Percentiles rank a stretch among this genome's conserved stretches.
phyloP scores from a whole-genome alignment of 2,797 vertebrate species.

The Ciconia nigra region DNA sequence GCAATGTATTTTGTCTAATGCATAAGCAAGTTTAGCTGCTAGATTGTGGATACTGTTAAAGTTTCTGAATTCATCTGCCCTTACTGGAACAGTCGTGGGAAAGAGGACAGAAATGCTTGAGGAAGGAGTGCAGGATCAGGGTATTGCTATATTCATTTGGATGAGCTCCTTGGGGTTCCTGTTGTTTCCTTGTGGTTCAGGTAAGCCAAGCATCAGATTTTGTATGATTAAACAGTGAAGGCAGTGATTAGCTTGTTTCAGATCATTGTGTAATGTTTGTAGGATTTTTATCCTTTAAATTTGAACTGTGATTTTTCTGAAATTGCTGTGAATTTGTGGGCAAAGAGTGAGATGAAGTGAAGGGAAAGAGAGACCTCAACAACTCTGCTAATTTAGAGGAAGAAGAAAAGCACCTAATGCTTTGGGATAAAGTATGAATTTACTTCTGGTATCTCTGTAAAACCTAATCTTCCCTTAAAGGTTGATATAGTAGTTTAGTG shows the following conservation, averaged over 20 bases:
- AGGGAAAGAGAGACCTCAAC: neutral
- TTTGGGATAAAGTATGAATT: neutral
- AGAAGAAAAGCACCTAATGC: neutral
- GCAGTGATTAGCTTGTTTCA: neutral
- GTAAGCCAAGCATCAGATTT: neutral
- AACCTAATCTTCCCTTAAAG: neutral
- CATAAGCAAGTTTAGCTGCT: neutral
- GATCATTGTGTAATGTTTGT: neutral
- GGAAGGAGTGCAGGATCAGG: neutral
- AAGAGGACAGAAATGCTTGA: neutral
- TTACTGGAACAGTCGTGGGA: neutral
- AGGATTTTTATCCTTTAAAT: neutral
- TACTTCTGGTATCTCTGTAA: neutral
- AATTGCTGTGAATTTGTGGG: neutral
- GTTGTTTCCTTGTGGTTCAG: neutral
- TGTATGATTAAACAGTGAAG: neutral
- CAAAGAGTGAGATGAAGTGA: neutral
- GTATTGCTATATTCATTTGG: neutral
- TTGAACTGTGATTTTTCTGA: neutral
- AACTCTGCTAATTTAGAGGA: neutral
- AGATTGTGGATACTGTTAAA: neutral
- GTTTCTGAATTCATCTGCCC: neutral
- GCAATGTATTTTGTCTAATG: neutral
- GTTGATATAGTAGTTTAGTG: neutral
- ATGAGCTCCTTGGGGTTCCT: neutral